Conservation (phyloP, 2,888 invertebrate genomes). For the Brachycybe producta region DNA sequence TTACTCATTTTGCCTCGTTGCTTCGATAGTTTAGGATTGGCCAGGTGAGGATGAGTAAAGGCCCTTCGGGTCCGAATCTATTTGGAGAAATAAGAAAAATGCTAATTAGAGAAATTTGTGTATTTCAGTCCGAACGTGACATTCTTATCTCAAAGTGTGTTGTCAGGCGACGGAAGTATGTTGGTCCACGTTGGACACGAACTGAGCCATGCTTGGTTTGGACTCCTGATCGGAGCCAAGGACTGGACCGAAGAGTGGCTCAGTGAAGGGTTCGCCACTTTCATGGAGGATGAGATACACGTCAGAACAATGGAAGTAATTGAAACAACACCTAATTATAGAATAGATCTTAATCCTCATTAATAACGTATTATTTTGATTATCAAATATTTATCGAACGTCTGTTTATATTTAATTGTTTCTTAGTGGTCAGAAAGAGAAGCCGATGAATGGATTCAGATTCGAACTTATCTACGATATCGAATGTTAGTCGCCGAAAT, state of each 20-base stretch:
- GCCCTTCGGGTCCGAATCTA: neutral
- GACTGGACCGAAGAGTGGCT: slow-evolving; percentile 40
- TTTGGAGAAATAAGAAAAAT: too few relatives aligned
- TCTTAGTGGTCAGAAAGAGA: slow-evolving; percentile 14
- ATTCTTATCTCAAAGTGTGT: slow-evolving; percentile 33
- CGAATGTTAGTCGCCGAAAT: slow-evolving; percentile 26
- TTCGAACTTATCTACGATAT: slow-evolving; percentile 24
- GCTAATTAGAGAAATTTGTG: slow-evolving; percentile 4
- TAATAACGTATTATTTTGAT: neutral
- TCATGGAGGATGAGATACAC: slow-evolving; percentile 34
- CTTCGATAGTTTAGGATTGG: slow-evolving; percentile 26
- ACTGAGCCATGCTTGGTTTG: slow-evolving; percentile 38
- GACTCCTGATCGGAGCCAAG: slow-evolving; percentile 34
- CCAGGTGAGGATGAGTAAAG: slow-evolving; percentile 21
- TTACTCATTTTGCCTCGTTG: slow-evolving; percentile 31
- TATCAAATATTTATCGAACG: neutral
- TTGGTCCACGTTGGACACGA: slow-evolving; percentile 33
- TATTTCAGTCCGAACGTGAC: slow-evolving; percentile 32
- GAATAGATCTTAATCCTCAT: neutral
- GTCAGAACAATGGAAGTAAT: slow-evolving; percentile 25
- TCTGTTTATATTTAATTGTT: slow-evolving; percentile 1
- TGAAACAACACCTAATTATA: neutral
- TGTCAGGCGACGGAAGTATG: slow-evolving; percentile 29
- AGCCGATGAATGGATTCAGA: slow-evolving; percentile 20
- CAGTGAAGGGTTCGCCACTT: slow-evolving; percentile 39